Percentiles rank a stretch among this genome's conserved stretches.
phyloP scores from a whole-genome alignment of 2,888 invertebrate species.

The Polymixis lichenea region DNA sequence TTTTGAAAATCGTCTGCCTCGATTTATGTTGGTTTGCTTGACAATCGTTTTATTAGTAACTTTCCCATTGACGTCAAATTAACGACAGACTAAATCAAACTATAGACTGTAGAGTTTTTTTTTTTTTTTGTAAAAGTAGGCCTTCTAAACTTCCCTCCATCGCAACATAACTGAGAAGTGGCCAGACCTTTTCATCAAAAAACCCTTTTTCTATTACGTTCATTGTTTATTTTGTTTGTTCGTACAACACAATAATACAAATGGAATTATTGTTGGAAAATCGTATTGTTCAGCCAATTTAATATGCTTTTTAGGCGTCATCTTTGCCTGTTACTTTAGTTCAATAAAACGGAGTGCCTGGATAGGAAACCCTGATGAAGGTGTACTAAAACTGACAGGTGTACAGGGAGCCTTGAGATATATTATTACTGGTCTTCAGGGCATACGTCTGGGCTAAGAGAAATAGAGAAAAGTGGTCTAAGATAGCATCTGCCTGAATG shows the following conservation, averaged over 20 bases:
- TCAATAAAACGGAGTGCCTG: background rate
- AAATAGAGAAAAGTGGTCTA: background rate
- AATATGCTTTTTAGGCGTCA: background rate
- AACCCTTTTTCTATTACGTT: conserved; percentile 46
- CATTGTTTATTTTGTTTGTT: conserved; percentile 43
- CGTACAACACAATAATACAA: conserved; percentile 29
- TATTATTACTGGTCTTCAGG: background rate
- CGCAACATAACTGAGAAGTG: conserved; percentile 16
- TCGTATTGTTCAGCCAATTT: conserved; percentile 27
- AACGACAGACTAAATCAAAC: too few relatives aligned
- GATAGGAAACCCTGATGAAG: background rate
- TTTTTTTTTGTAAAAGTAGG: background rate
- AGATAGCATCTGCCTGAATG: background rate
- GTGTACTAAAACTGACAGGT: background rate
- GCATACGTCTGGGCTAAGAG: background rate
- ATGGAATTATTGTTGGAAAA: conserved; percentile 29
- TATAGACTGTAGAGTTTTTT: too few relatives aligned
- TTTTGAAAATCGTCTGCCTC: too few relatives aligned
- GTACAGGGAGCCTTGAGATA: background rate
- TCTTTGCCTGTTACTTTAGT: background rate
- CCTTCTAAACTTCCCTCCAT: conserved; percentile 10
- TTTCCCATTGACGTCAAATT: too few relatives aligned
- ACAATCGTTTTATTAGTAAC: too few relatives aligned
- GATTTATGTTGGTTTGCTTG: too few relatives aligned
- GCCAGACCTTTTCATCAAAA: conserved; percentile 49